Evolutionary conservation across 64 coral and sea anemone species (phyloP).

Genomic region (Stylophora pistillata): DNA sequence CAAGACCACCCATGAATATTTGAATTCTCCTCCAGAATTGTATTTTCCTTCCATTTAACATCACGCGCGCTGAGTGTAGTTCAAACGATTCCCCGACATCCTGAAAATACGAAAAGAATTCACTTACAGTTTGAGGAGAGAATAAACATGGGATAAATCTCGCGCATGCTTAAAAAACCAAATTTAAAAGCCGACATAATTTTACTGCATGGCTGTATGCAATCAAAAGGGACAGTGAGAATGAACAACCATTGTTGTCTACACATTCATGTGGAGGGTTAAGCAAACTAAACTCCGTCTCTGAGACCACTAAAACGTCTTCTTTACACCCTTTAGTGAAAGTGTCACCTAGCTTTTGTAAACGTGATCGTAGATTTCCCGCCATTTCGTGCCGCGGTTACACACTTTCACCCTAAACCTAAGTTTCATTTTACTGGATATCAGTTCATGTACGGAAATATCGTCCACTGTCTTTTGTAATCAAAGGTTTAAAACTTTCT

Average conservation of each 20-base stretch:
- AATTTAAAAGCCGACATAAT: background rate
- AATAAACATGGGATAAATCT: background rate
- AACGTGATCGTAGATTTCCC: background rate
- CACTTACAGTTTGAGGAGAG: background rate
- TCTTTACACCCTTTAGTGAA: background rate
- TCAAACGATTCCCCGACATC: background rate
- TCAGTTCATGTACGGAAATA: no score
- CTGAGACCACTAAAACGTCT: background rate
- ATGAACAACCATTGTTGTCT: background rate
- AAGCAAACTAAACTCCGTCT: background rate
- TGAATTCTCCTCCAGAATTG: background rate
- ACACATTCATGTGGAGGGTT: background rate
- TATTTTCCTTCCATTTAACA: background rate
- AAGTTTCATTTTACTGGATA: no score
- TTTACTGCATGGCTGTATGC: no score
- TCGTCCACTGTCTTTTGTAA: no score
- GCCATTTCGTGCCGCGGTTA: background rate
- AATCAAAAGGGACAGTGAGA: no score
- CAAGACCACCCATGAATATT: background rate
- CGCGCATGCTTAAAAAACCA: background rate
- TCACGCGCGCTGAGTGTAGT: background rate
- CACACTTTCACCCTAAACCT: no score
- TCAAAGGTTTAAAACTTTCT: no score
- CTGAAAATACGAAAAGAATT: background rate
- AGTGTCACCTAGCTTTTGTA: background rate